phyloP scores from a whole-genome alignment of 2,113 vertebrate species.

The Corythoichthys intestinalis region DNA sequence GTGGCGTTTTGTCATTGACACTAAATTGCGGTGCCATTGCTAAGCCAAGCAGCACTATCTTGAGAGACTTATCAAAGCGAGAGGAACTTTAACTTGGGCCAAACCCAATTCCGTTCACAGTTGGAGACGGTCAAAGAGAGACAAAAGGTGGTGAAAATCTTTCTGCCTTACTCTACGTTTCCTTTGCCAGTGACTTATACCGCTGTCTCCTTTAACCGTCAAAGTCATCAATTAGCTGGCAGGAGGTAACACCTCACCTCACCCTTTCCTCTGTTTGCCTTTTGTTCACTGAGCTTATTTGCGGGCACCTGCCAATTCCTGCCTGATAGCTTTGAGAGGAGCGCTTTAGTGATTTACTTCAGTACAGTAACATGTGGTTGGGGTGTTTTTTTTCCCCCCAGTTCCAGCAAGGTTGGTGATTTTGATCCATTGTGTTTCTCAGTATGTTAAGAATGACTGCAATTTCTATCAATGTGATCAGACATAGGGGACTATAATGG shows the following conservation, averaged over 20 bases:
- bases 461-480: slow-evolving; percentile 10
- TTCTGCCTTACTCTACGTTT: slow-evolving; percentile 19
- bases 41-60: slow-evolving; percentile 1
- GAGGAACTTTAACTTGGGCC: slow-evolving; percentile 9
- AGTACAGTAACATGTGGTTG: slow-evolving; percentile 25
- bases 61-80: slow-evolving; percentile 33
- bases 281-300: slow-evolving; percentile 62
- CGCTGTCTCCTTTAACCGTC: slow-evolving; percentile 59
- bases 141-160: slow-evolving; percentile 27
- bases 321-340: slow-evolving; percentile 45
- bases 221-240: slow-evolving; percentile 67
- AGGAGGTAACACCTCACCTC: slow-evolving; percentile 37
- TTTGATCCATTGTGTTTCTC: slow-evolving; percentile 17
- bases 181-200: slow-evolving; percentile 57
- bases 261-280: slow-evolving; percentile 47
- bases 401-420: slow-evolving; percentile 1
- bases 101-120: slow-evolving; percentile 20
- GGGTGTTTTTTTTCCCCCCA: slow-evolving; percentile 16
- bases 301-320: slow-evolving; percentile 46
- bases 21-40: slow-evolving; percentile 19
- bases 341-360: slow-evolving; percentile 39
- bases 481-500: neutral
- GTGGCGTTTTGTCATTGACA: slow-evolving; percentile 1
- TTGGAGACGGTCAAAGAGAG: slow-evolving; percentile 28
- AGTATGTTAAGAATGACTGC: slow-evolving; percentile 25